These are phyloP conservation scores for Orchesella flavescens DNA, from an alignment of 2,888 invertebrate genomes.

Conservation along the genomic window DNA sequence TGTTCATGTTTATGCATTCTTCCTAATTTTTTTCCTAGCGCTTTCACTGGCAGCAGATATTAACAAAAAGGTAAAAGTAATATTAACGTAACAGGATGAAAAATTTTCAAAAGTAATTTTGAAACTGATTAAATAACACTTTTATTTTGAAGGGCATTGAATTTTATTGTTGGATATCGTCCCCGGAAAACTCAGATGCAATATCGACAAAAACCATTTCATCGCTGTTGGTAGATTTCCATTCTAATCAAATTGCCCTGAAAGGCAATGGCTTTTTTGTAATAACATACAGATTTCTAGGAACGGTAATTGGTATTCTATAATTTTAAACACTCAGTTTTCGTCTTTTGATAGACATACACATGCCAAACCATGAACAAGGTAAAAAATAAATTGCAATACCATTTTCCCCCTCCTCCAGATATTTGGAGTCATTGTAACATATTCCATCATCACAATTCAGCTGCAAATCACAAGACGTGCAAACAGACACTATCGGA, in stretches of 20 bases:
- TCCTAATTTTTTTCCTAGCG: constrained; percentile 61
- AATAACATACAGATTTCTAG: constrained; percentile 63
- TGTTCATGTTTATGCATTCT: constrained; percentile 62
- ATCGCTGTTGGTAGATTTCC: constrained; percentile 57
- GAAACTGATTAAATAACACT: no score
- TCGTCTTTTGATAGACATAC: no score
- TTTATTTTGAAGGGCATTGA: constrained; percentile 47
- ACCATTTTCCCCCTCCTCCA: neutral
- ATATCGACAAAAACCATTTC: constrained; percentile 51
- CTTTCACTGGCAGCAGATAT: constrained; percentile 64
- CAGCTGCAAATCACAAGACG: constrained; percentile 63
- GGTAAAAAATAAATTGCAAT: no score
- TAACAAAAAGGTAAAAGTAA: constrained; percentile 62
- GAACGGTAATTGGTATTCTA: constrained; percentile 59
- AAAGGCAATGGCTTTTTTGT: constrained; percentile 64
- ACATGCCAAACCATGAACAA: no score
- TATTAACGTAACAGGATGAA: neutral
- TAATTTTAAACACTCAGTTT: neutral
- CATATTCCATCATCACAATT: constrained; percentile 65
- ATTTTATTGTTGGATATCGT: constrained; percentile 65
- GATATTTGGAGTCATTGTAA: constrained; percentile 65
- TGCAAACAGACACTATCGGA: constrained; percentile 6
- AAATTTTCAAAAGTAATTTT: neutral
- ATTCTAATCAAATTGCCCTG: constrained; percentile 63
- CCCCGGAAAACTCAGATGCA: constrained; percentile 50